Percentiles rank a stretch among this genome's conserved stretches.
Evolutionary conservation across 30 jellyfish, hydroid and myxozoan species (phyloP).

Genomic region (Aurelia aurita): DNA sequence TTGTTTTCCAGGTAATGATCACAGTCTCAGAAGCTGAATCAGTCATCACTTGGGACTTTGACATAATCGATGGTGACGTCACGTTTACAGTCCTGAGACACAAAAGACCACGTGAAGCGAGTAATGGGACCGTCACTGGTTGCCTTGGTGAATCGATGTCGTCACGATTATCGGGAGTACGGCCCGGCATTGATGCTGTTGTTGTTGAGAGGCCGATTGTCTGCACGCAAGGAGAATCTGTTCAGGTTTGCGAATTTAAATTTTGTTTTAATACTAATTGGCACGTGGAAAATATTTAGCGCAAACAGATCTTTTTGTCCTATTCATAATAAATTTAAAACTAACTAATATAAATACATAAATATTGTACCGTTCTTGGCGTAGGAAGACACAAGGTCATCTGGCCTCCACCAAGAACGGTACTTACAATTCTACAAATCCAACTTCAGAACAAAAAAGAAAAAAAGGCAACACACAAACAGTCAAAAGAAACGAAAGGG

Average conservation of each 20-base stretch:
- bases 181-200: conserved; percentile 99
- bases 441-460: too few species aligned
- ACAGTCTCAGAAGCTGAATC: conserved; percentile 97
- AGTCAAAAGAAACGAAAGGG: too few species aligned
- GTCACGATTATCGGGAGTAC: conserved; percentile 63
- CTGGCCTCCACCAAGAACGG: too few species aligned
- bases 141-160: conserved; percentile 87
- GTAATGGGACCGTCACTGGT: conserved; percentile 72
- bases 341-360: too few species aligned
- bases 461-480: too few species aligned
- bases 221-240: conserved; percentile 92
- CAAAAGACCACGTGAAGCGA: conserved; percentile 97
- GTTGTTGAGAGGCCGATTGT: conserved; percentile 94
- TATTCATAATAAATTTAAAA: too few species aligned
- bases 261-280: too few species aligned
- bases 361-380: too few species aligned
- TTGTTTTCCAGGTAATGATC: conserved; percentile 74
- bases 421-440: too few species aligned
- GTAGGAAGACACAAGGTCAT: too few species aligned
- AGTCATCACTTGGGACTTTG: conserved; percentile 99
- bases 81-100: conserved; percentile 89
- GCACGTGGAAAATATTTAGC: too few species aligned
- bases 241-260: conserved; percentile 75
- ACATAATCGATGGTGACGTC: conserved; percentile 97
- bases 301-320: too few species aligned